Percentiles rank a stretch among this genome's conserved stretches.
Conservation (phyloP, 53 echinoderm and acorn worm species). For the Holothuria leucospilota region DNA sequence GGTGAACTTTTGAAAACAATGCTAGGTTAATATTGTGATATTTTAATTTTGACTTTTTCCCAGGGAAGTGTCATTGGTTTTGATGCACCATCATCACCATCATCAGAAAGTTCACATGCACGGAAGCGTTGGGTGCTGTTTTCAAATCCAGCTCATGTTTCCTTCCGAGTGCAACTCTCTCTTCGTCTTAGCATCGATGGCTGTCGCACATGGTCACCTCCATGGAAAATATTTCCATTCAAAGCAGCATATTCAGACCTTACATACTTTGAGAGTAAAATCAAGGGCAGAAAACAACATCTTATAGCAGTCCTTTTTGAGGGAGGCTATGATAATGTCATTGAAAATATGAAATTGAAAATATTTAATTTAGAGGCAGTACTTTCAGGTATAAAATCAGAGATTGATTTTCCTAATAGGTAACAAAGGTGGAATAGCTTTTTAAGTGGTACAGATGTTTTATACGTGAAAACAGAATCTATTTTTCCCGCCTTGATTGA, state of each 20-base stretch:
- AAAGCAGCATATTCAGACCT: conserved; percentile 85
- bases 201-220: conserved; percentile 74
- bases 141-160: conserved; percentile 84
- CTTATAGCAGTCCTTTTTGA: conserved; percentile 76
- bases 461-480: no score
- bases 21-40: no score
- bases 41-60: no score
- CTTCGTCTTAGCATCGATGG: conserved; percentile 85
- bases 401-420: background rate
- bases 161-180: conserved; percentile 68
- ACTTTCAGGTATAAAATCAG: conserved; percentile 61
- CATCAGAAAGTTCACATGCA: conserved; percentile 5
- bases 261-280: conserved; percentile 66
- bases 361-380: conserved; percentile 81
- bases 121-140: conserved; percentile 74
- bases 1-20: no score
- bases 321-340: conserved; percentile 54
- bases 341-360: conserved; percentile 70
- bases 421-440: conserved; percentile 3
- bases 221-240: conserved; percentile 64
- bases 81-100: conserved; percentile 42
- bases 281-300: conserved; percentile 35
- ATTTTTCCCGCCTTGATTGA: no score
- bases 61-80: conserved; percentile 82
- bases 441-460: no score